These are phyloP conservation scores for Manis pentadactyla DNA, from an alignment of 2,797 vertebrate species.

Conservation along the genomic window DNA sequence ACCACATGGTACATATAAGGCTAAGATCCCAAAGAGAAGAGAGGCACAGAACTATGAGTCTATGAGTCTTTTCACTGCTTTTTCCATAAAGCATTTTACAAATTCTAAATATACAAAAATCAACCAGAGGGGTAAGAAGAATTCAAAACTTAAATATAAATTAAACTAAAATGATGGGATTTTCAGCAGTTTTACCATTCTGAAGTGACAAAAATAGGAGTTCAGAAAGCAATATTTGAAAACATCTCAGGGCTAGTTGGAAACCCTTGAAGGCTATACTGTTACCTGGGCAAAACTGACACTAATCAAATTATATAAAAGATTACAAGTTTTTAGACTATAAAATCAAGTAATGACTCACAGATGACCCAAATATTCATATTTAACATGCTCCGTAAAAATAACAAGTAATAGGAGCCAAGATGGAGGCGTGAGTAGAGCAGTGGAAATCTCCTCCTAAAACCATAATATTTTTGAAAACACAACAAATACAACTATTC, in stretches of 20 bases:
- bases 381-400: not conserved
- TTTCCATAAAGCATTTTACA: not conserved
- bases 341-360: not conserved
- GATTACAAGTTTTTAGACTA: not conserved
- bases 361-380: not conserved
- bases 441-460: too few species aligned
- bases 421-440: too few species aligned
- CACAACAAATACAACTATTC: too few species aligned
- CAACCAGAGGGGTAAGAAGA: not conserved
- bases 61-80: not conserved
- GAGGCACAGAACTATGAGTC: not conserved
- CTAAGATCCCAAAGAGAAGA: not conserved
- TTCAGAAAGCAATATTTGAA: not conserved
- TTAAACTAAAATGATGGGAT: not conserved
- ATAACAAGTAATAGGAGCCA: not conserved
- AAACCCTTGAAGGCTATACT: not conserved
- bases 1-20: not conserved
- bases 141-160: not conserved
- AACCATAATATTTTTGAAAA: too few species aligned
- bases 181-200: not conserved
- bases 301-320: not conserved
- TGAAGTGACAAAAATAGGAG: not conserved
- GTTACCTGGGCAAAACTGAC: not conserved
- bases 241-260: not conserved
- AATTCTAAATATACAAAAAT: not conserved